These are phyloP conservation scores for Ancistrus triradiatus DNA, from an alignment of 2,113 vertebrate genomes.

Conservation along the genomic window DNA sequence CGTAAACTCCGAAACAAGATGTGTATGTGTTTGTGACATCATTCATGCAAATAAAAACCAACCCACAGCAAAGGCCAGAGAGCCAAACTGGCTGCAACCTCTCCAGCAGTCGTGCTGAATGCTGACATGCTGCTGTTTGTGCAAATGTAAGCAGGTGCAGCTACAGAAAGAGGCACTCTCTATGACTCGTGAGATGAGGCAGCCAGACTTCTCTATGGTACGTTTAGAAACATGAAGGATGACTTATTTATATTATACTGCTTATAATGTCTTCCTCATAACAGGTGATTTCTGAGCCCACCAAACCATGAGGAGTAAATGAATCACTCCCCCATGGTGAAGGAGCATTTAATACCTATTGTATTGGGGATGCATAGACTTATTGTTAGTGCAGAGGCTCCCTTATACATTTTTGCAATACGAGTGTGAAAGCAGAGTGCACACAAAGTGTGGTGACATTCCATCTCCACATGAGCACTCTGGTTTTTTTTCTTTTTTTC, in stretches of 20 bases:
- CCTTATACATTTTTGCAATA: no score
- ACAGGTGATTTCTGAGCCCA: no score
- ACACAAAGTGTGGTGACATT: background rate
- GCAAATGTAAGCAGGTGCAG: conserved; percentile 36
- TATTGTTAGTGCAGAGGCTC: no score
- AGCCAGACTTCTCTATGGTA: background rate
- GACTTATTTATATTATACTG: no score
- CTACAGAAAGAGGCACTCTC: conserved; percentile 20
- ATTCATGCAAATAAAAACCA: conserved; percentile 34
- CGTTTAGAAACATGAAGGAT: background rate
- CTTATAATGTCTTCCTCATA: no score
- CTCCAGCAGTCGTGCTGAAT: conserved; percentile 5
- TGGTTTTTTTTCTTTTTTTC: background rate
- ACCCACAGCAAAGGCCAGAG: conserved; percentile 6
- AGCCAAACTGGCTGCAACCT: background rate
- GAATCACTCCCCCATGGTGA: no score
- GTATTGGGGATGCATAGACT: no score
- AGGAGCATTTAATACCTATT: no score
- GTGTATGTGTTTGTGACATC: conserved; percentile 1
- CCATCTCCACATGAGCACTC: background rate
- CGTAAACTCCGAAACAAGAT: background rate
- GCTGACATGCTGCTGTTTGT: conserved; percentile 13
- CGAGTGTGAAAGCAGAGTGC: no score
- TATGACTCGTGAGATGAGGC: conserved; percentile 21
- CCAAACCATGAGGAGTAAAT: no score